Conservation (phyloP, 2,113 vertebrate species). For the Emydura subglobosa region DNA sequence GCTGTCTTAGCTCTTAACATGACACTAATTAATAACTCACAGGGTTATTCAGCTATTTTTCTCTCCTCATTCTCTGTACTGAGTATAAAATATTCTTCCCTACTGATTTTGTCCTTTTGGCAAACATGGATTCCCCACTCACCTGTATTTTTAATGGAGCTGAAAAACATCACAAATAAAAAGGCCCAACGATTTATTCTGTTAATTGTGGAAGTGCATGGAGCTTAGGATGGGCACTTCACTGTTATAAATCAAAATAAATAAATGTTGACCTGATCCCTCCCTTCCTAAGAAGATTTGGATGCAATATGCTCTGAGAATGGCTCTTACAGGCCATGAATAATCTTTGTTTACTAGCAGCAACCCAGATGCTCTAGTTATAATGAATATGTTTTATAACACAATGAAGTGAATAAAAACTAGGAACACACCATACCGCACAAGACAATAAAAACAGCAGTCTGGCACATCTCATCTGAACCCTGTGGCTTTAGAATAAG, state of each 20-base stretch:
- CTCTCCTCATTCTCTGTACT: neutral
- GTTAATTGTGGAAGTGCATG: neutral
- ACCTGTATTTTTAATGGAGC: neutral
- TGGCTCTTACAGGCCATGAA: neutral
- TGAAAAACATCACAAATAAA: slow-evolving; percentile 45
- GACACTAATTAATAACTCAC: slow-evolving; percentile 33
- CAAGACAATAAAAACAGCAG: neutral
- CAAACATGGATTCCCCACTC: neutral
- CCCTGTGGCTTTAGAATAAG: neutral
- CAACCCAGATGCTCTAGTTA: slow-evolving; percentile 34
- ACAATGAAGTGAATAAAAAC: neutral
- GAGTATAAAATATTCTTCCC: neutral
- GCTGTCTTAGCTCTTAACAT: slow-evolving; percentile 7
- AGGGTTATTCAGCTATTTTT: slow-evolving; percentile 36
- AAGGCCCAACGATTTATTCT: slow-evolving; percentile 16
- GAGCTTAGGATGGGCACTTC: neutral
- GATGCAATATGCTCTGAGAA: neutral
- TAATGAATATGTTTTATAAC: slow-evolving; percentile 25
- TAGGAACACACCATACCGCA: slow-evolving; percentile 10
- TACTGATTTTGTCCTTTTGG: slow-evolving; percentile 30
- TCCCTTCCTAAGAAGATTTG: neutral
- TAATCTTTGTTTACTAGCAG: neutral
- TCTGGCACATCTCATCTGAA: accelerated
- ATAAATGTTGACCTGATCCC: neutral
- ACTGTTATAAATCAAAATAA: slow-evolving; percentile 9